Evolutionary conservation across 2,113 vertebrate species (phyloP).

Genomic region (Geothlypis trichas): DNA sequence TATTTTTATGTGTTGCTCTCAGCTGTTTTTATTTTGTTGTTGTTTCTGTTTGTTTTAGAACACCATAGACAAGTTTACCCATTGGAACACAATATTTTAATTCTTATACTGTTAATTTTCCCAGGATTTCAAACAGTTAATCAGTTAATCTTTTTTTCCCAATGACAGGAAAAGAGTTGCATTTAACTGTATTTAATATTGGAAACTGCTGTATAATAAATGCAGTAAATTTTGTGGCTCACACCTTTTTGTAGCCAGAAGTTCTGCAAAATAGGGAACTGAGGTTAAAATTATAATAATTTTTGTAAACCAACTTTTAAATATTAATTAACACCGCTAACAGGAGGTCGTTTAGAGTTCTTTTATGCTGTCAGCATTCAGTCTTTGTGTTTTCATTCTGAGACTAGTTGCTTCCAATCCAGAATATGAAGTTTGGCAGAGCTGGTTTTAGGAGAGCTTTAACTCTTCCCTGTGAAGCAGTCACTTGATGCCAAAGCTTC

Average conservation of each 20-base stretch:
- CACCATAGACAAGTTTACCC: not conserved
- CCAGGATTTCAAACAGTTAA: not conserved
- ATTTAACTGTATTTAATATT: not conserved
- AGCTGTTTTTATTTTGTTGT: not conserved
- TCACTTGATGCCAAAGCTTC: not conserved
- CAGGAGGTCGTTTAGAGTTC: slow-evolving; percentile 43
- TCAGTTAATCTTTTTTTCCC: not conserved
- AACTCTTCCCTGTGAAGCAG: slow-evolving; percentile 28
- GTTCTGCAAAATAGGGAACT: not conserved
- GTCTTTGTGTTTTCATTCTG: slow-evolving; percentile 56
- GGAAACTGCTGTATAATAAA: slow-evolving; percentile 6
- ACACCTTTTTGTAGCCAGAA: slow-evolving; percentile 3
- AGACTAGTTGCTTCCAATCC: slow-evolving; percentile 50
- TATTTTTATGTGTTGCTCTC: not conserved
- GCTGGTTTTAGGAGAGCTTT: slow-evolving; percentile 27
- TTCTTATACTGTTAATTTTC: not conserved
- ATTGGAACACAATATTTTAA: not conserved
- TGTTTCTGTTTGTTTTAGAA: not conserved
- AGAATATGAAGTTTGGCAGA: slow-evolving; percentile 63
- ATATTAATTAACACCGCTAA: slow-evolving; percentile 10
- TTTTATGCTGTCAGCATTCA: slow-evolving; percentile 32
- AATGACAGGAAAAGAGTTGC: not conserved
- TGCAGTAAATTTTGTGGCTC: slow-evolving; percentile 18
- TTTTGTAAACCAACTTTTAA: slow-evolving; percentile 41
- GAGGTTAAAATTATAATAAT: slow-evolving; percentile 25